phyloP scores from a whole-genome alignment of 2,888 invertebrate genomes.

The Erebia palarica region DNA sequence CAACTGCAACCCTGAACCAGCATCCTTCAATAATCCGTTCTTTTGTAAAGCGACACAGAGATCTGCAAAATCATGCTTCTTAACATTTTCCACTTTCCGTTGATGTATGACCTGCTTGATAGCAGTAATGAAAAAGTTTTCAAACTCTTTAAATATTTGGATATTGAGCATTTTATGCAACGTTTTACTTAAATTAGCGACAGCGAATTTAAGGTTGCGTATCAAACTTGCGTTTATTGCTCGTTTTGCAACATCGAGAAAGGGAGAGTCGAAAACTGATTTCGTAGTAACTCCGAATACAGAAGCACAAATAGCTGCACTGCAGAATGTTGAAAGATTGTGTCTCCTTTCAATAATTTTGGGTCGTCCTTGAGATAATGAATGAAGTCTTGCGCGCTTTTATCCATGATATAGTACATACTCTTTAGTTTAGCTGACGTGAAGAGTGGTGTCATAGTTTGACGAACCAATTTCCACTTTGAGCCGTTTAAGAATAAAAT shows the following conservation, averaged over 20 bases:
- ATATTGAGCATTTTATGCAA: slow-evolving; percentile 48
- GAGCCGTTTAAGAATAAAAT: slow-evolving; percentile 46
- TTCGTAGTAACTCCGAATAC: slow-evolving; percentile 60
- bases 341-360: slow-evolving; percentile 43
- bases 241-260: slow-evolving; percentile 43
- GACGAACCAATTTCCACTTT: slow-evolving; percentile 51
- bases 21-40: slow-evolving; percentile 53
- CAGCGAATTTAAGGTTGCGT: slow-evolving; percentile 41
- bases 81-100: slow-evolving; percentile 51
- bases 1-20: slow-evolving; percentile 52
- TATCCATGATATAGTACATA: slow-evolving; percentile 53
- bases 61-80: slow-evolving; percentile 62
- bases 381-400: slow-evolving; percentile 49
- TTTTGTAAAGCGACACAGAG: slow-evolving; percentile 60
- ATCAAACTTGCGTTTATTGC: slow-evolving; percentile 34
- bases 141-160: slow-evolving; percentile 53
- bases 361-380: slow-evolving; percentile 50
- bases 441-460: slow-evolving; percentile 54
- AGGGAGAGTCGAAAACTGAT: slow-evolving; percentile 54
- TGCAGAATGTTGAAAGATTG: slow-evolving; percentile 43
- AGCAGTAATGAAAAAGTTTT: slow-evolving; percentile 59
- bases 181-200: slow-evolving; percentile 36
- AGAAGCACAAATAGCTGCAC: slow-evolving; percentile 51
- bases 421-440: slow-evolving; percentile 52
- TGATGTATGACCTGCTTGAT: slow-evolving; percentile 57